Conservation (phyloP, 2,797 vertebrate genomes). For the Lutjanus argentimaculatus region DNA sequence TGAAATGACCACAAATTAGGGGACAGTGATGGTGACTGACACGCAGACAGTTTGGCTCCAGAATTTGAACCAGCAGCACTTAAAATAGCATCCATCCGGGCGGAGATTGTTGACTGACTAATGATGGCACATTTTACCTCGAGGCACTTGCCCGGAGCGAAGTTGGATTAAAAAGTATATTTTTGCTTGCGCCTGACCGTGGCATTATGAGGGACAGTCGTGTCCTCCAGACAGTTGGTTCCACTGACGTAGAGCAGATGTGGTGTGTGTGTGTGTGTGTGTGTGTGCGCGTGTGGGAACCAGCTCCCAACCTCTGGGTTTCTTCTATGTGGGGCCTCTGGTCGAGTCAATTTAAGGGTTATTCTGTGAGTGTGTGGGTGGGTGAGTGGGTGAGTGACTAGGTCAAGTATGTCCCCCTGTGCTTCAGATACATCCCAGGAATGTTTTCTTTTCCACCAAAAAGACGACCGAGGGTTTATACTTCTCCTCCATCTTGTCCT, state of each 20-base stretch:
- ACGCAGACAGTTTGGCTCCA: background rate
- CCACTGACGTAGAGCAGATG: conserved; percentile 41
- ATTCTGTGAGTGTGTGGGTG: conserved; percentile 5
- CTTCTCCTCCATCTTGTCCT: conserved; percentile 1
- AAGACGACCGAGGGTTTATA: conserved; percentile 52
- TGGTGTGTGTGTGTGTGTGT: conserved; percentile 5
- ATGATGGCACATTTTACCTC: conserved; percentile 21
- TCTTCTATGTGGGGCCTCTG: conserved; percentile 32
- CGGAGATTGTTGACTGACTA: conserved; percentile 16
- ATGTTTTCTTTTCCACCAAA: conserved; percentile 81
- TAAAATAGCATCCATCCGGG: background rate
- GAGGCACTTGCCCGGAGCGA: background rate
- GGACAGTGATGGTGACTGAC: background rate
- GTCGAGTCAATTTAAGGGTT: conserved; percentile 36
- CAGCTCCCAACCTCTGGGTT: conserved; percentile 25
- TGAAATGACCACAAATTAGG: background rate
- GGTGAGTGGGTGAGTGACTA: conserved; percentile 46
- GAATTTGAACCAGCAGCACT: conserved; percentile 2
- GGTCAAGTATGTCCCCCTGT: conserved; percentile 57
- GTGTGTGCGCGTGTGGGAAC: conserved; percentile 33
- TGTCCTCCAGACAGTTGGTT: conserved; percentile 15
- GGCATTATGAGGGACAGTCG: conserved; percentile 16
- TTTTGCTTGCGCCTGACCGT: conserved; percentile 5
- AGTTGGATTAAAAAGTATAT: conserved; percentile 1
- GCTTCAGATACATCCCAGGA: conserved; percentile 67